These are phyloP conservation scores for Naso thynnoides DNA, from an alignment of 2,797 vertebrate genomes.

Conservation along the genomic window DNA sequence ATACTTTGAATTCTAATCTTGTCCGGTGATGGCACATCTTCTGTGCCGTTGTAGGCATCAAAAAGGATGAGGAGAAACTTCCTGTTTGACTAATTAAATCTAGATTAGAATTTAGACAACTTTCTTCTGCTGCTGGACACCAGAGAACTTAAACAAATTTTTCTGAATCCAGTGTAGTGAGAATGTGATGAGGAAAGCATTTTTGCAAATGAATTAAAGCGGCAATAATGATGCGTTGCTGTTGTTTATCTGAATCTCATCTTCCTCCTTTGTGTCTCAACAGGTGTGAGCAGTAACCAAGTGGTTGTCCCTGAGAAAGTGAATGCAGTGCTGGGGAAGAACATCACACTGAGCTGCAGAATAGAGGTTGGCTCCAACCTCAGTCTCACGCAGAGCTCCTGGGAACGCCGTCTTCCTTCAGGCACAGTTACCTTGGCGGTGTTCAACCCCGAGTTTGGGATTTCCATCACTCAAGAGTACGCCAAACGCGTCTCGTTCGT, in stretches of 20 bases:
- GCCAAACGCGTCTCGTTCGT: slow-evolving; percentile 90
- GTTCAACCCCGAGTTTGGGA: slow-evolving; percentile 92
- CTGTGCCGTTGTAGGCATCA: slow-evolving; percentile 4
- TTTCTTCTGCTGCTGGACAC: slow-evolving; percentile 15
- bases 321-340: slow-evolving; percentile 94
- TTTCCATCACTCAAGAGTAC: slow-evolving; percentile 89
- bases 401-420: slow-evolving; percentile 91
- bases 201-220: slow-evolving; percentile 28
- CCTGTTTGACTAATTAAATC: slow-evolving; percentile 22
- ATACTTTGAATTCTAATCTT: slow-evolving; percentile 23
- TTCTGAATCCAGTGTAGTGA: slow-evolving; percentile 21
- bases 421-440: slow-evolving; percentile 91
- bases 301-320: slow-evolving; percentile 89
- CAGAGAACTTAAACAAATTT: slow-evolving; percentile 17
- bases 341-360: slow-evolving; percentile 92
- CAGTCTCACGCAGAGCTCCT: slow-evolving; percentile 93
- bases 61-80: background rate
- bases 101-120: slow-evolving; percentile 26
- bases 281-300: slow-evolving; percentile 91
- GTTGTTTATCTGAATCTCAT: slow-evolving; percentile 26
- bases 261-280: slow-evolving; percentile 38
- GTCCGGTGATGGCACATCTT: background rate
- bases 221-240: slow-evolving; percentile 6
- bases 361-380: slow-evolving; percentile 92
- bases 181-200: background rate